Evolutionary conservation across 1,140 invertebrate species (phyloP).

Genomic region (Apis dorsata): DNA sequence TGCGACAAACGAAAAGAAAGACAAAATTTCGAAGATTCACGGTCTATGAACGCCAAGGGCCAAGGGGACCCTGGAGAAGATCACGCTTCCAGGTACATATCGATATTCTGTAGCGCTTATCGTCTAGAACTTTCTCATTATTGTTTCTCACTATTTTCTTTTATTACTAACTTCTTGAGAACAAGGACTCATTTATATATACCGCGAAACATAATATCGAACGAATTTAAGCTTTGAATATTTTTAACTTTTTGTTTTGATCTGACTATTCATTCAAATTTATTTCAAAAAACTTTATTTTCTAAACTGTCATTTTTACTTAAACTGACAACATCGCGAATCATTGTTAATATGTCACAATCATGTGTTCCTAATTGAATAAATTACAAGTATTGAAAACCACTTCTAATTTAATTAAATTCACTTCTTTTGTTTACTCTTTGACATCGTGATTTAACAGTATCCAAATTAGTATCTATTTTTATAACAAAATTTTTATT

Average conservation of each 20-base stretch:
- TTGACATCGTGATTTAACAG: no score
- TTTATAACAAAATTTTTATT: background rate
- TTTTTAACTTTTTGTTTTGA: conserved; percentile 64
- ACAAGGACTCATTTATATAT: background rate
- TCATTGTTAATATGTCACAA: conserved; percentile 17
- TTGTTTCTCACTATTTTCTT: background rate
- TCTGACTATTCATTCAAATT: conserved; percentile 38
- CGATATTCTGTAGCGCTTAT: background rate
- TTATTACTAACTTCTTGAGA: no score
- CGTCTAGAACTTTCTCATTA: conserved; percentile 12
- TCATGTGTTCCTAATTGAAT: conserved; percentile 35
- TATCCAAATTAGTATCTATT: background rate
- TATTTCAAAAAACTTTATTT: background rate
- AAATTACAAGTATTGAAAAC: conserved; percentile 13
- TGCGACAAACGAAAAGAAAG: conserved; percentile 49
- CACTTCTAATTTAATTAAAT: background rate
- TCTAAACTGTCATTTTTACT: conserved; percentile 39
- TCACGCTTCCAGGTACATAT: conserved; percentile 76
- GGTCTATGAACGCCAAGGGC: conserved; percentile 79
- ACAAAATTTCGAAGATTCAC: conserved; percentile 72
- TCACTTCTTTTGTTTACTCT: conserved; percentile 1
- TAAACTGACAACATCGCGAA: conserved; percentile 33
- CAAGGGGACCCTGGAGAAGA: conserved; percentile 80
- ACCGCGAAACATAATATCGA: conserved; percentile 40
- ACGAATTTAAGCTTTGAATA: conserved; percentile 23